phyloP scores from a whole-genome alignment of 2,797 vertebrate genomes.

The Lepilemur ruficaudatus region DNA sequence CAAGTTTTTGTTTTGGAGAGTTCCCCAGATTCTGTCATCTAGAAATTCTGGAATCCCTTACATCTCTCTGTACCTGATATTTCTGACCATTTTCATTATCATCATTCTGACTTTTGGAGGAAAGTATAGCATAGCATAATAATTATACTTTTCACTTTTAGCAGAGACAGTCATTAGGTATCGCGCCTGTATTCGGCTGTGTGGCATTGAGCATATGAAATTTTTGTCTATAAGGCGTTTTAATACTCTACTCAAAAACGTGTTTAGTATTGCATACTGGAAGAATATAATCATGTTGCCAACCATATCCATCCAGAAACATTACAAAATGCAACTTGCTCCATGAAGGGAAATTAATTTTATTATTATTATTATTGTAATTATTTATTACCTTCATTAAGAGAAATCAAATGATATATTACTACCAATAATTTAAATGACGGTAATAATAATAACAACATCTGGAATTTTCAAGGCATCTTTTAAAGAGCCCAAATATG shows the following conservation, averaged over 20 bases:
- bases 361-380: constrained; percentile 38
- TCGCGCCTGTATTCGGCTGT: not conserved
- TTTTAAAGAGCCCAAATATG: not conserved
- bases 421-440: constrained; percentile 44
- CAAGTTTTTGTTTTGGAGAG: not conserved
- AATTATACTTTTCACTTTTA: not conserved
- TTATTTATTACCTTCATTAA: constrained; percentile 61
- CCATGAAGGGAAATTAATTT: constrained; percentile 36
- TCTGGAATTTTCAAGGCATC: constrained; percentile 22
- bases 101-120: not conserved
- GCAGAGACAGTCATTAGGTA: not conserved
- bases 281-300: constrained; percentile 17
- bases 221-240: not conserved
- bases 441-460: constrained; percentile 31
- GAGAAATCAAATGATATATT: constrained; percentile 46
- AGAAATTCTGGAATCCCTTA: not conserved
- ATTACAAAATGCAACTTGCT: constrained; percentile 21
- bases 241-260: not conserved
- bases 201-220: not conserved
- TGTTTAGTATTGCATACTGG: not conserved
- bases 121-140: not conserved
- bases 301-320: not conserved
- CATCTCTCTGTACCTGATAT: not conserved
- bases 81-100: not conserved
- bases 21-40: not conserved